A percentile compares a stretch with the other conserved stretches of the same genome.
Evolutionary conservation across 2,113 vertebrate species (phyloP).

Genomic region (Meriones unguiculatus): DNA sequence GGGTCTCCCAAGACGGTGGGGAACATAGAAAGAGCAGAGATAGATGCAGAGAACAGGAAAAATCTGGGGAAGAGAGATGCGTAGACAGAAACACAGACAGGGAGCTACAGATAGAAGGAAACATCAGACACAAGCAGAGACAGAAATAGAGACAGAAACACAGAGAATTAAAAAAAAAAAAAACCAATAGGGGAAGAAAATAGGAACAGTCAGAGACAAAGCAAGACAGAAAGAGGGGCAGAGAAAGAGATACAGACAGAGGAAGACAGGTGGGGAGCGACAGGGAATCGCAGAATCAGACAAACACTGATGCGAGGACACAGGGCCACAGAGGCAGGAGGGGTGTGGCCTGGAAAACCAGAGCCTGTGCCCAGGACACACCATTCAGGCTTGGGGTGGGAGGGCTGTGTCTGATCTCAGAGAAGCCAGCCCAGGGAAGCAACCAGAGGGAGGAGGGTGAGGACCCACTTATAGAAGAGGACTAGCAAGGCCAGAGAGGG

Average conservation of each 20-base stretch:
- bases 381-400: background rate
- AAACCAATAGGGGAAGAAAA: background rate
- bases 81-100: background rate
- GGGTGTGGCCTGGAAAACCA: background rate
- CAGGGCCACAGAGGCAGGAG: background rate
- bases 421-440: background rate
- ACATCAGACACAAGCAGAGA: background rate
- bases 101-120: background rate
- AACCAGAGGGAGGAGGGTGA: background rate
- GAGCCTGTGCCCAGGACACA: background rate
- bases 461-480: background rate
- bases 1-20: background rate
- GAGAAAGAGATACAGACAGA: background rate
- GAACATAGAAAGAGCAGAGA: background rate
- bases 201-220: background rate
- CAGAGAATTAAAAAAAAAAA: background rate
- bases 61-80: background rate
- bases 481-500: background rate
- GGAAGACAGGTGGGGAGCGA: background rate
- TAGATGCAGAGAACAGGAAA: accelerated
- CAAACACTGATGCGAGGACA: background rate
- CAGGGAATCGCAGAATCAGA: background rate
- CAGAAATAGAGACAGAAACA: background rate
- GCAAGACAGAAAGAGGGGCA: background rate
- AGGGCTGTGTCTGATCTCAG: background rate